Percentiles rank a stretch among this genome's conserved stretches.
Conservation (phyloP, 2,888 invertebrate genomes). For the Cryptophagus acutangulus region DNA sequence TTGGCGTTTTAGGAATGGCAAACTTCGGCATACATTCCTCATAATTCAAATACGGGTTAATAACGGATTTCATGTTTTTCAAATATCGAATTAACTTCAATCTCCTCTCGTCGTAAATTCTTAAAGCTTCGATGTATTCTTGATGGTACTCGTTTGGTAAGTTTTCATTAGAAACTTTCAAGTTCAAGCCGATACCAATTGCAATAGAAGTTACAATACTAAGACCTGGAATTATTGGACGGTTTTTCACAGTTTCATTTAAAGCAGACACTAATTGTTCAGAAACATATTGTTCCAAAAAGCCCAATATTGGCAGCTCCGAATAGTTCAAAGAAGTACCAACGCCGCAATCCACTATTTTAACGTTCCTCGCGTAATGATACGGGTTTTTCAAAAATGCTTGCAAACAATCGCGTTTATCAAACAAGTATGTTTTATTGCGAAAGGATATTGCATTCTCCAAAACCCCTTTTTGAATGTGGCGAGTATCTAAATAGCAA, state of each 20-base stretch:
- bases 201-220: constrained; percentile 51
- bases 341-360: constrained; percentile 35
- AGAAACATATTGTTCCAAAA: constrained; percentile 58
- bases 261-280: constrained; percentile 54
- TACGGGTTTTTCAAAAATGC: constrained; percentile 53
- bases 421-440: constrained; percentile 55
- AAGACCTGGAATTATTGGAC: constrained; percentile 61
- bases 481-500: constrained; percentile 55
- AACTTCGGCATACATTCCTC: constrained; percentile 40
- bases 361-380: constrained; percentile 49
- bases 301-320: constrained; percentile 55
- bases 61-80: constrained; percentile 46
- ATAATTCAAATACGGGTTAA: constrained; percentile 56
- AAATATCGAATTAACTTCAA: constrained; percentile 42
- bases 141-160: constrained; percentile 27
- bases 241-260: constrained; percentile 49
- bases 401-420: constrained; percentile 49
- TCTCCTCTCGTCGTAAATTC: constrained; percentile 42
- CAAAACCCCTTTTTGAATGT: constrained; percentile 48
- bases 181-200: constrained; percentile 53
- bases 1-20: constrained; percentile 18
- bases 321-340: constrained; percentile 49
- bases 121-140: constrained; percentile 41
- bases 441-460: constrained; percentile 51
- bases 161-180: constrained; percentile 53